Evolutionary conservation across 2,888 invertebrate genomes (phyloP).

Genomic region (Drosophila ustulata): DNA sequence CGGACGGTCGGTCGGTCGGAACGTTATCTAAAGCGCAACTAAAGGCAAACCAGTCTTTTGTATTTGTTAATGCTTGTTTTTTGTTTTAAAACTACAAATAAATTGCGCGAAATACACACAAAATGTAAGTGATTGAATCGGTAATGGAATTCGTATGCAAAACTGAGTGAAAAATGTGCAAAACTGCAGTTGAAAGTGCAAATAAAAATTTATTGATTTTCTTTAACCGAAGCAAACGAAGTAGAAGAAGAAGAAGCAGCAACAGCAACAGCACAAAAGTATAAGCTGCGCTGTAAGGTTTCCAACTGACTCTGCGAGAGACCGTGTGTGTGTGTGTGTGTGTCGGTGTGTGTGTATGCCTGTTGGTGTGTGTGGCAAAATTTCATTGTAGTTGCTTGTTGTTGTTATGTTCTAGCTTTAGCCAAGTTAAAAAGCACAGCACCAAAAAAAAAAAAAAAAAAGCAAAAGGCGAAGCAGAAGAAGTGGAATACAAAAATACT

Average conservation of each 20-base stretch:
- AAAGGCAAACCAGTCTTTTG: slow-evolving; percentile 72
- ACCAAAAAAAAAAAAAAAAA: slow-evolving; percentile 44
- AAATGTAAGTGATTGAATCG: slow-evolving; percentile 59
- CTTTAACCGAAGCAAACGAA: slow-evolving; percentile 55
- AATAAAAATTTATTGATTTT: slow-evolving; percentile 73
- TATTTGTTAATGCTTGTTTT: slow-evolving; percentile 41
- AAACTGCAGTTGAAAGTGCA: slow-evolving; percentile 65
- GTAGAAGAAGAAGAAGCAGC: slow-evolving; percentile 51
- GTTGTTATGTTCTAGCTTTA: slow-evolving; percentile 76
- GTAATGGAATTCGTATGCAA: slow-evolving; percentile 23
- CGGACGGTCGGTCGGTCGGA: slow-evolving; percentile 77
- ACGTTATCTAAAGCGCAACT: slow-evolving; percentile 64
- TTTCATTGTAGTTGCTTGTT: slow-evolving; percentile 65
- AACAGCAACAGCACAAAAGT: slow-evolving; percentile 69
- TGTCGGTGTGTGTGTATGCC: slow-evolving; percentile 26
- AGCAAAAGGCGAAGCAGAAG: slow-evolving; percentile 53
- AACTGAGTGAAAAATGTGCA: slow-evolving; percentile 33
- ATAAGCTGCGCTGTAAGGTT: slow-evolving; percentile 78
- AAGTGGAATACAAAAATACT: slow-evolving; percentile 51
- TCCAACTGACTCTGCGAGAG: slow-evolving; percentile 50
- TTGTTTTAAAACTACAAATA: slow-evolving; percentile 49
- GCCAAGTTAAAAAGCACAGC: slow-evolving; percentile 70
- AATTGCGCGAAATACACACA: slow-evolving; percentile 40
- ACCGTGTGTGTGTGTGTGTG: slow-evolving; percentile 26
- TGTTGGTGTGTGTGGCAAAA: slow-evolving; percentile 53